phyloP scores from a whole-genome alignment of 2,113 vertebrate species.

The Melospiza melodia region DNA sequence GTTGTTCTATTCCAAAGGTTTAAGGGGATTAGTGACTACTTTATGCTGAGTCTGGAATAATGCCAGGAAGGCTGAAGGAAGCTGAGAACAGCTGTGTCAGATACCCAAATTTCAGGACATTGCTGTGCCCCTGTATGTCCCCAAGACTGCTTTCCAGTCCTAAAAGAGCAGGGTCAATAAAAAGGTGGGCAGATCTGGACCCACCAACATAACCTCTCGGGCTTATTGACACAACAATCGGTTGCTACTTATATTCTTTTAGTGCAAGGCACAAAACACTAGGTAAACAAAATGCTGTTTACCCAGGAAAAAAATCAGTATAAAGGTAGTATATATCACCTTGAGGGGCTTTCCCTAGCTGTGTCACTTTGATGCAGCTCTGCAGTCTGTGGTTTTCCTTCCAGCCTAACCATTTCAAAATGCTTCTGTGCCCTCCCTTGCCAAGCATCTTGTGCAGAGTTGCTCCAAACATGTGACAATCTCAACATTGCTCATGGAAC shows the following conservation, averaged over 20 bases:
- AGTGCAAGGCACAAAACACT: neutral
- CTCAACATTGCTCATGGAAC: neutral
- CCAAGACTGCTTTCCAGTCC: neutral
- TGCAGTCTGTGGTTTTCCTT: neutral
- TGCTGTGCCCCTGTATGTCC: neutral
- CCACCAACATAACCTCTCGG: neutral
- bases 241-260: neutral
- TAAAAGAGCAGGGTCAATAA: neutral
- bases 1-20: neutral
- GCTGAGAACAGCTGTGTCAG: neutral
- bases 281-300: neutral
- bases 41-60: neutral
- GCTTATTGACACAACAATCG: fast-evolving
- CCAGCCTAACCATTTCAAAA: neutral
- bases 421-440: neutral
- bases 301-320: neutral
- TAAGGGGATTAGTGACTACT: neutral
- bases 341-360: neutral
- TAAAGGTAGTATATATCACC: neutral
- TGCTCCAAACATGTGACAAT: neutral
- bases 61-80: neutral
- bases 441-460: fast-evolving
- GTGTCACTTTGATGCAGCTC: neutral
- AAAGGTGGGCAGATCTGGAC: neutral
- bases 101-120: neutral